Evolutionary conservation across 2,888 invertebrate genomes (phyloP).

Genomic region (Xanthia togata): DNA sequence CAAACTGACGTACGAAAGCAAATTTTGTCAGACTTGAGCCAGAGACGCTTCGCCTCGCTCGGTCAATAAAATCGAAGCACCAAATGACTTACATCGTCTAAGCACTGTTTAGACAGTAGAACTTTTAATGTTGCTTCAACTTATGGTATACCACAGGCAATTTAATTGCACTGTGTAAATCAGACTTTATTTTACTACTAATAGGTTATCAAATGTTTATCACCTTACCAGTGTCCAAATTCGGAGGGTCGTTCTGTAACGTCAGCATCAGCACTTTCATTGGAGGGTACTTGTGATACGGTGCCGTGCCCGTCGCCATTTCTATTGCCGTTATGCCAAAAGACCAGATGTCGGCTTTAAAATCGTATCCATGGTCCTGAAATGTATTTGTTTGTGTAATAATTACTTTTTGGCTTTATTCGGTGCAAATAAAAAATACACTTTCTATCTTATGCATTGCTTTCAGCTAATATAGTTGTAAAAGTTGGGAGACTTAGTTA

Average conservation of each 20-base stretch:
- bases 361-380: slow-evolving; percentile 98
- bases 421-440: slow-evolving; percentile 25
- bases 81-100: too few relatives aligned
- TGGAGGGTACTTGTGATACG: slow-evolving; percentile 99
- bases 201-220: slow-evolving; percentile 6
- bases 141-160: not conserved
- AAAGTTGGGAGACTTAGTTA: not conserved
- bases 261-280: slow-evolving; percentile 99
- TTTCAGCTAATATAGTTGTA: too few relatives aligned
- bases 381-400: slow-evolving; percentile 57
- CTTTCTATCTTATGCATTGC: not conserved
- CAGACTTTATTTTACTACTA: not conserved
- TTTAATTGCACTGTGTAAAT: not conserved
- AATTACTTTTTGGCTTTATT: not conserved
- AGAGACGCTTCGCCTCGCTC: too few relatives aligned
- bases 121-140: too few relatives aligned
- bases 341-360: slow-evolving; percentile 95
- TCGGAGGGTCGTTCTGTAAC: slow-evolving; percentile 99
- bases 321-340: slow-evolving; percentile 99
- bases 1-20: too few relatives aligned
- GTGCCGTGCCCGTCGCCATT: slow-evolving; percentile 99
- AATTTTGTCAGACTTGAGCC: too few relatives aligned
- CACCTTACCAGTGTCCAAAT: slow-evolving; percentile 94
- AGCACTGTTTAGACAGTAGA: too few relatives aligned
- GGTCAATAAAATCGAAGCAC: too few relatives aligned